Conservation (phyloP, 2,888 invertebrate species). For the Vannuccia rotundouncinata region DNA sequence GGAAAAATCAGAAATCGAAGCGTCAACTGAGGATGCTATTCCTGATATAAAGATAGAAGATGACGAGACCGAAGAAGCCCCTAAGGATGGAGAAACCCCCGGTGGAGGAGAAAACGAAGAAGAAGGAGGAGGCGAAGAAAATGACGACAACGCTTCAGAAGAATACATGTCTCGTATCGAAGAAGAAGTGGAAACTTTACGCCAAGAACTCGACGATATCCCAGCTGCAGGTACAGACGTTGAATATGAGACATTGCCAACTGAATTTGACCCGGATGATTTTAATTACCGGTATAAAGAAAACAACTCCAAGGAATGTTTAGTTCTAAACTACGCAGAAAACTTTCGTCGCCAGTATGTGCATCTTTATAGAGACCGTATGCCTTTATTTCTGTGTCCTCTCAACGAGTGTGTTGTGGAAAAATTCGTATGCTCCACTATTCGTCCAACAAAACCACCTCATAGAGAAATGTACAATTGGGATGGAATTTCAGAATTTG, state of each 20-base stretch:
- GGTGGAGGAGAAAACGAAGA: constrained; percentile 37
- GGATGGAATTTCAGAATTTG: constrained; percentile 68
- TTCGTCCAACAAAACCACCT: constrained; percentile 70
- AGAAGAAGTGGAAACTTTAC: constrained; percentile 47
- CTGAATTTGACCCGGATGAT: constrained; percentile 49
- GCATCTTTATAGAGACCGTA: constrained; percentile 55
- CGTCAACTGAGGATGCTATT: background rate
- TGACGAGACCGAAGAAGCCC: background rate
- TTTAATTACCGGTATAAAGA: constrained; percentile 54
- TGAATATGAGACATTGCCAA: constrained; percentile 31
- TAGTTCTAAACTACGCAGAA: constrained; percentile 54
- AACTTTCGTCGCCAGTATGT: constrained; percentile 57
- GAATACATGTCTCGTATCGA: constrained; percentile 41
- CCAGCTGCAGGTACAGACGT: constrained; percentile 43
- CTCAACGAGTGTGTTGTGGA: constrained; percentile 53
- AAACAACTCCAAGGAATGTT: constrained; percentile 53
- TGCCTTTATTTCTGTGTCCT: constrained; percentile 54
- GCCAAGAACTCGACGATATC: constrained; percentile 50
- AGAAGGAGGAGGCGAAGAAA: constrained; percentile 42
- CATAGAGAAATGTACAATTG: constrained; percentile 67
- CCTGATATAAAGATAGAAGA: constrained; percentile 11
- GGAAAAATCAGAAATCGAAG: background rate
- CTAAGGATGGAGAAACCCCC: background rate
- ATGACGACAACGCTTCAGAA: constrained; percentile 29
- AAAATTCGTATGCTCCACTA: constrained; percentile 81